Percentiles rank a stretch among this genome's conserved stretches.
phyloP scores from a whole-genome alignment of 2,797 vertebrate genomes.

The Notolepis coatsorum region DNA sequence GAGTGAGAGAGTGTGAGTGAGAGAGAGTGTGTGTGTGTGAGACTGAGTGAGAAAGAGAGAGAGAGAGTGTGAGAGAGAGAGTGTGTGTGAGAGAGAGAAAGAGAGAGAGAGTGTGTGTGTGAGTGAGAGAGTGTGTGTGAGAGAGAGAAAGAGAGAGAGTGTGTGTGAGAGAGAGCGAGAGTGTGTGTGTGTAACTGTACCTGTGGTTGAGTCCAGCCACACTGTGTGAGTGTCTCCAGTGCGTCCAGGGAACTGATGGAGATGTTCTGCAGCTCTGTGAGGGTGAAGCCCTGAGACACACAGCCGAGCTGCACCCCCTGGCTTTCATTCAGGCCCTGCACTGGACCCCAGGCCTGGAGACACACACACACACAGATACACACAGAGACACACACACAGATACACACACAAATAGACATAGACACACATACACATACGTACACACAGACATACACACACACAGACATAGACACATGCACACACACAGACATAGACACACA shows the following conservation, averaged over 20 bases:
- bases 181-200: conserved; percentile 42
- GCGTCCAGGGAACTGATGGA: conserved; percentile 61
- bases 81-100: too few relatives aligned
- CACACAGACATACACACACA: not conserved
- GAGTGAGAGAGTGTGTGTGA: not conserved
- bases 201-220: conserved; percentile 74
- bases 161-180: not conserved
- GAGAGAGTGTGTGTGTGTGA: not conserved
- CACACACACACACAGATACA: conserved; percentile 16
- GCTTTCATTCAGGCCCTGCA: conserved; percentile 55
- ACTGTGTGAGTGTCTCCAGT: conserved; percentile 60
- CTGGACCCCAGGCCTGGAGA: conserved; percentile 63
- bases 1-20: not conserved
- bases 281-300: conserved; percentile 63
- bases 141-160: too few relatives aligned
- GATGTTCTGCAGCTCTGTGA: conserved; percentile 58
- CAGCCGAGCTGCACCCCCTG: conserved; percentile 68
- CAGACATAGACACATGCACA: too few relatives aligned
- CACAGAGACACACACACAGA: not conserved
- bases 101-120: too few relatives aligned
- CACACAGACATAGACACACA: too few relatives aligned
- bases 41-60: too few relatives aligned
- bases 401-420: too few relatives aligned
- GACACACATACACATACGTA: too few relatives aligned
- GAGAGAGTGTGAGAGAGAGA: not conserved